Percentiles rank a stretch among this genome's conserved stretches.
Conservation (phyloP, 64 coral and sea anemone genomes). For the Catalaphyllia jardinei region DNA sequence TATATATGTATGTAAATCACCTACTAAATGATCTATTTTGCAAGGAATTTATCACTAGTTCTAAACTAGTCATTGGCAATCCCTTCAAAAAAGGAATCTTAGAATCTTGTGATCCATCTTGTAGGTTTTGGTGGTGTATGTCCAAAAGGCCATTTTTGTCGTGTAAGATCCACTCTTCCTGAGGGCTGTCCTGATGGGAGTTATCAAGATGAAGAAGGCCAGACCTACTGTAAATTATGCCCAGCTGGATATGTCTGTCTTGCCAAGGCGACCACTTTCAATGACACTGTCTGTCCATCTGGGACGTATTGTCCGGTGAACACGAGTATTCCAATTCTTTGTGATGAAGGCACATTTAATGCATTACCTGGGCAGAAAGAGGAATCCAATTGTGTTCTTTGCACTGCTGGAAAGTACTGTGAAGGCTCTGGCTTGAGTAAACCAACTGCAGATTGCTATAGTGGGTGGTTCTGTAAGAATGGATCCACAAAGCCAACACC, state of each 20-base stretch:
- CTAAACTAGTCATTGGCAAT: not conserved
- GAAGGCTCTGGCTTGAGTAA: constrained; percentile 60
- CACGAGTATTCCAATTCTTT: constrained; percentile 74
- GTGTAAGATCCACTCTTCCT: constrained; percentile 48
- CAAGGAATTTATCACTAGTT: not conserved
- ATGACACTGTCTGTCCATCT: constrained; percentile 56
- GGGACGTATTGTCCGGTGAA: constrained; percentile 88
- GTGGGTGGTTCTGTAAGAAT: constrained; percentile 94
- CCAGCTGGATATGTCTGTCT: constrained; percentile 72
- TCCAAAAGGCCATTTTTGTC: constrained; percentile 79
- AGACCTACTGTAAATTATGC: constrained; percentile 69
- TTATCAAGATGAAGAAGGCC: constrained; percentile 75
- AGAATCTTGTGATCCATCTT: not conserved
- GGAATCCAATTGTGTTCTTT: constrained; percentile 64
- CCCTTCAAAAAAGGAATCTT: not conserved
- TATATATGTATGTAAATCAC: no score
- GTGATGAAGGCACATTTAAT: constrained; percentile 86
- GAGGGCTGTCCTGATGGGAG: constrained; percentile 78
- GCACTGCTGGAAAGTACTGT: constrained; percentile 94
- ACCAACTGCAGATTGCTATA: constrained; percentile 87
- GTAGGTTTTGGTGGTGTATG: constrained; percentile 74
- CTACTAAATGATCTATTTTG: not conserved
- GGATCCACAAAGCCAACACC: constrained; percentile 73
- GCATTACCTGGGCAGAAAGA: constrained; percentile 61
- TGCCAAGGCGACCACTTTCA: constrained; percentile 53